Conservation (phyloP, 1,140 invertebrate genomes). For the Neodiprion fabricii region DNA sequence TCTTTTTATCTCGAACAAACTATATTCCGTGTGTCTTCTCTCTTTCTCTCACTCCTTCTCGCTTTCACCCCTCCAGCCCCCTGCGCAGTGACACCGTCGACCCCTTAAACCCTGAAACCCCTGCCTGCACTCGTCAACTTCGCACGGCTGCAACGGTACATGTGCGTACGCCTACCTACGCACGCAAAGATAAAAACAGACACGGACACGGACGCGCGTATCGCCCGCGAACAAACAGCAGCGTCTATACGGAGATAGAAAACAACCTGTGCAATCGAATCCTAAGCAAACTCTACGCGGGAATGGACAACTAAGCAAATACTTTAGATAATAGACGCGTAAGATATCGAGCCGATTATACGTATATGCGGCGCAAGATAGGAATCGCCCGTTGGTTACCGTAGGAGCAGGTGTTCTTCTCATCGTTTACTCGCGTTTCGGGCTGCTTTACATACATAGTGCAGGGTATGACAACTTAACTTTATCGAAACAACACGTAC, state of each 20-base stretch:
- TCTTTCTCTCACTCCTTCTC: neutral
- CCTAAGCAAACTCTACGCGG: neutral
- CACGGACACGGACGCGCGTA: too few species aligned
- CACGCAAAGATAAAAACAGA: too few species aligned
- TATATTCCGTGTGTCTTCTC: neutral
- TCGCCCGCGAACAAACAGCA: too few species aligned
- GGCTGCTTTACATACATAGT: too few species aligned
- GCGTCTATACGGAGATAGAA: neutral
- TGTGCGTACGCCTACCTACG: too few species aligned
- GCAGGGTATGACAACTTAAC: too few species aligned
- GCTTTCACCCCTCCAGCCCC: neutral
- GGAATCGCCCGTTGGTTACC: neutral
- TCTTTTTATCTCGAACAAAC: constrained; percentile 12
- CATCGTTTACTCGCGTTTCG: too few species aligned
- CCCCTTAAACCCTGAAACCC: too few species aligned
- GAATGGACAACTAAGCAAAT: constrained; percentile 4
- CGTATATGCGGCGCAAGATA: neutral
- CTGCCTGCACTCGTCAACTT: too few species aligned
- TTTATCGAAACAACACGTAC: too few species aligned
- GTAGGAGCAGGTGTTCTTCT: too few species aligned
- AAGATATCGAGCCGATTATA: neutral
- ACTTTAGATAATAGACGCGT: neutral
- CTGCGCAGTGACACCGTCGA: neutral
- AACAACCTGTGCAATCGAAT: constrained; percentile 4
- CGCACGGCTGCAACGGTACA: too few species aligned